These are phyloP conservation scores for Caenorhabditis sulstoni DNA, from an alignment of 2,888 invertebrate genomes.

Conservation along the genomic window DNA sequence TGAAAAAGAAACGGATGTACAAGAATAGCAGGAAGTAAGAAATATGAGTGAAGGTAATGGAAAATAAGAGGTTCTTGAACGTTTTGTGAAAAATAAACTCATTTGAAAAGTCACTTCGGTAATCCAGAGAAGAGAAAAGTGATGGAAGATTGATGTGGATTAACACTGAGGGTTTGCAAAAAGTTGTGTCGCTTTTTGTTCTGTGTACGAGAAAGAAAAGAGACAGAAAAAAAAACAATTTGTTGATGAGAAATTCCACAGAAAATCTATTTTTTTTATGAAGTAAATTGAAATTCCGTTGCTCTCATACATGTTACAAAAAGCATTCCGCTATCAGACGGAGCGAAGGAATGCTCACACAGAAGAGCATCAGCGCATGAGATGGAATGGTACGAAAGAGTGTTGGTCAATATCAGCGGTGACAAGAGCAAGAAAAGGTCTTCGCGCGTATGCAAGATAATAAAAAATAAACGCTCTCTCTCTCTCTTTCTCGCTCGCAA, in stretches of 20 bases:
- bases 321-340: no score
- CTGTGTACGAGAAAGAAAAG: no score
- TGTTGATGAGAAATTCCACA: no score
- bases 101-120: conserved; percentile 11
- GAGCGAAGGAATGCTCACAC: no score
- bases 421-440: conserved; percentile 11
- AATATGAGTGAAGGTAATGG: not conserved
- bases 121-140: conserved; percentile 20
- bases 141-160: conserved; percentile 41
- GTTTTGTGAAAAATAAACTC: conserved; percentile 6
- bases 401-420: not conserved
- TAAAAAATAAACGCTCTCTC: conserved; percentile 47
- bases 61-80: no score
- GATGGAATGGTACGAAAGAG: no score
- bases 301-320: no score
- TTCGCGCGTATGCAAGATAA: conserved; percentile 5
- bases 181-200: no score
- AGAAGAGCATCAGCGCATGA: no score
- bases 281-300: no score
- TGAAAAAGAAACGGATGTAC: not conserved
- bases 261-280: no score
- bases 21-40: not conserved
- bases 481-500: not conserved
- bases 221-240: no score
- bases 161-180: conserved; percentile 27